These are phyloP conservation scores for Sebastes diaconus DNA, from an alignment of 2,797 vertebrate genomes.

Conservation along the genomic window DNA sequence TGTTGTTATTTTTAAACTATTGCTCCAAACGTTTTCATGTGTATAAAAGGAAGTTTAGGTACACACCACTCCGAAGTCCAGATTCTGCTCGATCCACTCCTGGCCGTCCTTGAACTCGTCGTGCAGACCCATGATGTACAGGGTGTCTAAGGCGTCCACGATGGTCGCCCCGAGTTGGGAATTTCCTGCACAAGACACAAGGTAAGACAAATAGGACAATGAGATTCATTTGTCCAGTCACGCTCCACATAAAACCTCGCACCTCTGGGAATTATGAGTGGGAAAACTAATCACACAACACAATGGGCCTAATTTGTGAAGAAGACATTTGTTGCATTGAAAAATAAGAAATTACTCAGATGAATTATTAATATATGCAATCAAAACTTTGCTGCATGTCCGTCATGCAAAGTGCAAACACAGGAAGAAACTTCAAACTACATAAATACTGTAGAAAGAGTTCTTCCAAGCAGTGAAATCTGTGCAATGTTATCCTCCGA, in stretches of 20 bases:
- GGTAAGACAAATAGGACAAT: neutral
- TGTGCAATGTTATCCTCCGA: neutral
- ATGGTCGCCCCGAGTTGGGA: constrained; percentile 96
- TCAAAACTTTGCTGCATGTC: neutral
- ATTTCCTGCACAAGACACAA: constrained; percentile 84
- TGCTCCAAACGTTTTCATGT: neutral
- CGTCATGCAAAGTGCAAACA: neutral
- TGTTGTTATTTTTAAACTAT: too few relatives aligned
- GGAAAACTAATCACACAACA: constrained; percentile 8
- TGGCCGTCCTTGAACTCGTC: constrained; percentile 97
- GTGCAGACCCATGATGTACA: constrained; percentile 98
- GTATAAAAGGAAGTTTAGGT: neutral
- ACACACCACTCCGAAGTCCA: constrained; percentile 94
- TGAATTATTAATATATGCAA: neutral
- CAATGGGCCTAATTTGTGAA: neutral
- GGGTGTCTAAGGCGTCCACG: constrained; percentile 96
- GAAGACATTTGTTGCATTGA: neutral
- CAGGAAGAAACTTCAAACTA: neutral
- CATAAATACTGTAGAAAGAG: neutral
- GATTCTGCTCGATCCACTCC: constrained; percentile 96
- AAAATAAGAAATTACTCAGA: neutral
- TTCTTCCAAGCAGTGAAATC: neutral
- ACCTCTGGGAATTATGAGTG: neutral
- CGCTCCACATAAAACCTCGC: neutral
- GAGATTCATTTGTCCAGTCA: neutral